Conservation (phyloP, 1,140 invertebrate genomes). For the Neodiprion pinetum region DNA sequence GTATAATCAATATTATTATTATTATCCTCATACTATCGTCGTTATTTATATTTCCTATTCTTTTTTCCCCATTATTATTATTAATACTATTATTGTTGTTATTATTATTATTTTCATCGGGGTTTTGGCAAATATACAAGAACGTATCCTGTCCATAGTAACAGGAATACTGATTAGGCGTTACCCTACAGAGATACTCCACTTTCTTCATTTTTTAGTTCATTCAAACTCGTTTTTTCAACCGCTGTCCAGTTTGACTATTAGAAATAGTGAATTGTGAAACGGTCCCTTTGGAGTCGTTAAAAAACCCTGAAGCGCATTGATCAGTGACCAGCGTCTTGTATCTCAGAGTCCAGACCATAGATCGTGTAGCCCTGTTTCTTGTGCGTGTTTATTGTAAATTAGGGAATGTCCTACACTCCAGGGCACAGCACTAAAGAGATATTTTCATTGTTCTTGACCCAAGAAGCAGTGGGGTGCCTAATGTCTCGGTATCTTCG, state of each 20-base stretch:
- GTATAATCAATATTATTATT: background rate
- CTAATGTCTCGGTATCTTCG: slow-evolving; percentile 2
- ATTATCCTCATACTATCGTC: background rate
- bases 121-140: background rate
- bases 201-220: too few species aligned
- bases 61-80: background rate
- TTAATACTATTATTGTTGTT: background rate
- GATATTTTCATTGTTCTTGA: slow-evolving; percentile 37
- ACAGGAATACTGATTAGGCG: background rate
- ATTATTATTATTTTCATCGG: background rate
- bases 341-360: background rate
- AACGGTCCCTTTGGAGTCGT: too few species aligned
- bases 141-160: background rate
- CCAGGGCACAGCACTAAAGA: background rate
- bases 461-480: slow-evolving; percentile 13
- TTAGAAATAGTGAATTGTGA: too few species aligned
- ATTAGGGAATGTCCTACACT: slow-evolving; percentile 3
- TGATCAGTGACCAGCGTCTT: too few species aligned
- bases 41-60: background rate
- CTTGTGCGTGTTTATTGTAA: background rate
- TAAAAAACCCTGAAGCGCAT: too few species aligned
- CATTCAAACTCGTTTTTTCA: too few species aligned
- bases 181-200: too few species aligned
- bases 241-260: too few species aligned
- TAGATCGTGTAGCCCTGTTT: background rate